Evolutionary conservation across 2,797 vertebrate genomes (phyloP).

Genomic region (Jordanella pulchra): DNA sequence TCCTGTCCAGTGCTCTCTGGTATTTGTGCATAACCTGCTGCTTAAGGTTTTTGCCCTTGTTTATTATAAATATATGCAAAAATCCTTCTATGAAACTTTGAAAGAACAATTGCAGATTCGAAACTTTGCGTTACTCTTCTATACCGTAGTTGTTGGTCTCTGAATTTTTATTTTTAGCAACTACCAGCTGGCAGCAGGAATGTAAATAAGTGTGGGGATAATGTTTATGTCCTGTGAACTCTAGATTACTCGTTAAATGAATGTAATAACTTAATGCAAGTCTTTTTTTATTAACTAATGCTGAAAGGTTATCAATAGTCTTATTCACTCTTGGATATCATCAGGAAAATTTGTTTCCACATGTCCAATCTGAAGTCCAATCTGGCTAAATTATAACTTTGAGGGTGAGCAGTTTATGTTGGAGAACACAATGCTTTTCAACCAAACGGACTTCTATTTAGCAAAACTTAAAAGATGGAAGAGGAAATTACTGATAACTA

Average conservation of each 20-base stretch:
- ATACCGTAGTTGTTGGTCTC: no score
- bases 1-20: neutral
- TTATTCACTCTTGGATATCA: neutral
- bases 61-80: neutral
- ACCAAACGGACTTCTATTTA: no score
- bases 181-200: no score
- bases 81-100: neutral
- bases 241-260: neutral
- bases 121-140: neutral
- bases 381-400: neutral
- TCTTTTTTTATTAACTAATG: neutral
- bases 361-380: neutral
- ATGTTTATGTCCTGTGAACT: neutral
- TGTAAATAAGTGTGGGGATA: no score
- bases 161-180: no score
- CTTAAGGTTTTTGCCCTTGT: neutral
- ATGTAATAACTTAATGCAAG: neutral
- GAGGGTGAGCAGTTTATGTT: neutral
- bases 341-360: neutral
- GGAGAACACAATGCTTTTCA: neutral
- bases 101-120: neutral
- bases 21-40: neutral
- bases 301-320: neutral
- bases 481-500: neutral
- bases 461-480: neutral